phyloP scores from a whole-genome alignment of 2,888 invertebrate genomes.

The Luperina nickerlii region DNA sequence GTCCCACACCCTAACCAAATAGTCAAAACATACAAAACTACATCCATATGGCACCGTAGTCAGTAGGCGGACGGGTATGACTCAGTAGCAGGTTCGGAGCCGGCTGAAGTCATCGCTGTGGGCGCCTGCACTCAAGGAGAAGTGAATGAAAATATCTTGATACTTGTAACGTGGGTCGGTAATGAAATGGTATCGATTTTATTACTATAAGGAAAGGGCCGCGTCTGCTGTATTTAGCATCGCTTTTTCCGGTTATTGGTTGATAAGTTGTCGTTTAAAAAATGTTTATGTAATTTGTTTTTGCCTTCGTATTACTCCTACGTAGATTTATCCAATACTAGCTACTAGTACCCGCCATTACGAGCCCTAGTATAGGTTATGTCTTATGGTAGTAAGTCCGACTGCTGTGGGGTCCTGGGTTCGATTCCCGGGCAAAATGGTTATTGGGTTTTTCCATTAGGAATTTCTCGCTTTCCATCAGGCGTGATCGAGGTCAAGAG shows the following conservation, averaged over 20 bases:
- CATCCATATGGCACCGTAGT: constrained; percentile 56
- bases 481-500: too few species aligned
- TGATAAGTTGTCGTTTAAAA: constrained; percentile 4
- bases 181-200: constrained; percentile 22
- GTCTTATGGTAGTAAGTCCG: too few species aligned
- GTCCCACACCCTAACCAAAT: neutral
- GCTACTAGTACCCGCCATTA: neutral
- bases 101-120: constrained; percentile 70
- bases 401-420: too few species aligned
- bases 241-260: constrained; percentile 11
- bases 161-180: constrained; percentile 55
- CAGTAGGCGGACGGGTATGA: constrained; percentile 72
- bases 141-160: constrained; percentile 57
- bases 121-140: constrained; percentile 68
- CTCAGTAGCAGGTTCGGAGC: constrained; percentile 70
- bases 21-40: constrained; percentile 27
- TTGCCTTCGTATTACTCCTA: constrained; percentile 34
- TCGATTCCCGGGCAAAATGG: too few species aligned
- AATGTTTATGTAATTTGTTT: constrained; percentile 19
- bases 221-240: neutral
- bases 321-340: neutral
- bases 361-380: too few species aligned
- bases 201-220: constrained; percentile 37
- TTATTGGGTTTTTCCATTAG: neutral
- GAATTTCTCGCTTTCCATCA: too few species aligned